phyloP scores from a whole-genome alignment of 2,888 invertebrate species.

The Trimorus sp. region DNA sequence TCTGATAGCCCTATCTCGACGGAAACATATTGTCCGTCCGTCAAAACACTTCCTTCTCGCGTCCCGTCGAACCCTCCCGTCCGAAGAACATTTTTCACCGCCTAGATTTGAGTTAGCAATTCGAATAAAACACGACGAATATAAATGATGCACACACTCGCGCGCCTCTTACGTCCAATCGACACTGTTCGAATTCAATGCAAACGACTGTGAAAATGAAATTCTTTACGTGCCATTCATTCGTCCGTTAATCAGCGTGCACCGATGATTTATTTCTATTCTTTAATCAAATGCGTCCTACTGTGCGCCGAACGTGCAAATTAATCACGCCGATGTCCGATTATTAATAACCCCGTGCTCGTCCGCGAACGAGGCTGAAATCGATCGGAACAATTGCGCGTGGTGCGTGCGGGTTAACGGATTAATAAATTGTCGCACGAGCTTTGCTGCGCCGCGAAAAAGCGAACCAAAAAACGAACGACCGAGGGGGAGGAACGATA shows the following conservation, averaged over 20 bases:
- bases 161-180: conserved; percentile 30
- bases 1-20: too few species aligned
- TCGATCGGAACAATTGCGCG: conserved; percentile 23
- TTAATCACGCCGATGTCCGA: conserved; percentile 72
- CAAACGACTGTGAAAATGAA: conserved; percentile 48
- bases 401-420: conserved; percentile 8
- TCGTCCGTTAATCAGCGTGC: conserved; percentile 69
- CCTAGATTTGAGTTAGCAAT: too few species aligned
- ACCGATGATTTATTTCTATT: conserved; percentile 74
- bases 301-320: conserved; percentile 75
- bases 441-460: neutral
- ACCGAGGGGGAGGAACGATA: conserved; percentile 3
- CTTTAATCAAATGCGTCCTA: conserved; percentile 70
- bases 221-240: conserved; percentile 39
- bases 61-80: too few species aligned
- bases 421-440: conserved; percentile 24
- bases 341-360: conserved; percentile 67
- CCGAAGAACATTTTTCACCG: too few species aligned
- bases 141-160: neutral
- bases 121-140: too few species aligned
- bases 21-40: too few species aligned
- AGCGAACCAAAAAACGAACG: neutral
- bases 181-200: conserved; percentile 32
- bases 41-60: too few species aligned
- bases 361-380: conserved; percentile 35